Evolutionary conservation across 2,888 invertebrate genomes (phyloP), one percentile per base, ranked within the genome.

Genomic region (Chelonus formosanus): DNA sequence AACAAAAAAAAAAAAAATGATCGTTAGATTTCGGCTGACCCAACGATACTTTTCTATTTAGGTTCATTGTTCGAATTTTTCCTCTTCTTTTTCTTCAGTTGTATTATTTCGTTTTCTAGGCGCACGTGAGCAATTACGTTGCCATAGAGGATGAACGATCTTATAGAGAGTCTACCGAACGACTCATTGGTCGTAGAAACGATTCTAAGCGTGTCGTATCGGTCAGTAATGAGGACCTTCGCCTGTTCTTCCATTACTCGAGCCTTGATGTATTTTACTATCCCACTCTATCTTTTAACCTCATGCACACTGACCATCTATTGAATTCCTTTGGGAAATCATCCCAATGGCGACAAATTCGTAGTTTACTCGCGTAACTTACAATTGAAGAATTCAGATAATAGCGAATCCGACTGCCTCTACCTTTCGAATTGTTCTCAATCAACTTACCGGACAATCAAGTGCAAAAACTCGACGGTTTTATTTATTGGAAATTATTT

Each of bases 1-100:
- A 40, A 5, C 40, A 6, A 62, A 70, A 73, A 75, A 40, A 5
- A 1, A 6, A 62, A 70, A 73, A 75, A 75, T 71, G 75, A 74
- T 78, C 78, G 78, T 80, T 78, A 78, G 75, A 74, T 67, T 78
- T 78, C 71, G 76, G 79, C 80, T 79, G 79, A 80, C 75, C 78
- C 70, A 64, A 78, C 78, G 75, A 74, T 73, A 70, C 74, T 75
- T 71, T 72, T 71, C 69, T 71, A 20, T 20, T 20, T 20, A 73
- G 71, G 69, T 71, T 70, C 62, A 69, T 72, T 71, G 72, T 70
- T 69, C 63, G 56, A 57, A 59, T 20, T 36, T 31, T 52, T 54
- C 36, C 67, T 43, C 71, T 69, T 71, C 68, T 69, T 71, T 68
- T 67, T 66, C 50, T 65, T 47, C 60, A 63, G 66, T 60, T 68